Evolutionary conservation across 2,888 invertebrate genomes (phyloP).

Genomic region (Aethes cnicana): DNA sequence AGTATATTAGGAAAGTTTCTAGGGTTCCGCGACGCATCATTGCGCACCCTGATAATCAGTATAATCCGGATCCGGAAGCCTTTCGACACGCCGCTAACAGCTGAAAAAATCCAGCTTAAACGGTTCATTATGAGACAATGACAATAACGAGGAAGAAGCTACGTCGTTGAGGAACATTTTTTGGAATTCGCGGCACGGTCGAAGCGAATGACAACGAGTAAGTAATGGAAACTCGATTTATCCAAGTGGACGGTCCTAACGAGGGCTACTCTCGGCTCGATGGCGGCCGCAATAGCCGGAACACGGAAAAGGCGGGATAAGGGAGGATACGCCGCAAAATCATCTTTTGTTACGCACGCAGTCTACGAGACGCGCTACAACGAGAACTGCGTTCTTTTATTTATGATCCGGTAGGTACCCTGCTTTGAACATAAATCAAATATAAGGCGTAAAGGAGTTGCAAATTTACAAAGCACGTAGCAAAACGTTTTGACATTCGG

Average conservation of each 20-base stretch:
- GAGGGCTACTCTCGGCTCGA: conserved; percentile 39
- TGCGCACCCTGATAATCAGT: conserved; percentile 35
- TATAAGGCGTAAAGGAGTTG: conserved; percentile 15
- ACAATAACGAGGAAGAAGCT: background rate
- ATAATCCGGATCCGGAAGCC: too few relatives aligned
- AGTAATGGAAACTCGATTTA: conserved; percentile 56
- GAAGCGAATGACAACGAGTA: conserved; percentile 48
- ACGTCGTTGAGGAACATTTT: conserved; percentile 34
- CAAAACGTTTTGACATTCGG: conserved; percentile 33
- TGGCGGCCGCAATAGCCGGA: conserved; percentile 47
- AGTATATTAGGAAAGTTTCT: conserved; percentile 59
- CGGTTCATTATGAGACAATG: background rate
- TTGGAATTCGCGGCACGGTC: conserved; percentile 43
- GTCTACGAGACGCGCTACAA: conserved; percentile 10
- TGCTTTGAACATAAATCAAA: conserved; percentile 29
- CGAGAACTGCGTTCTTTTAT: conserved; percentile 13
- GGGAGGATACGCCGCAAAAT: conserved; percentile 46
- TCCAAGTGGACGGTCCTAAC: conserved; percentile 57
- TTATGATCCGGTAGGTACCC: conserved; percentile 9
- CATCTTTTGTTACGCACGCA: conserved; percentile 34
- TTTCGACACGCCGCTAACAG: too few relatives aligned
- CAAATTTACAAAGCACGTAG: conserved; percentile 22
- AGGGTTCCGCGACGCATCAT: conserved; percentile 43
- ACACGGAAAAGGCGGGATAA: conserved; percentile 70
- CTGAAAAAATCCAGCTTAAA: background rate